Evolutionary conservation across 2,113 vertebrate species (phyloP), one percentile per base, ranked within the genome.

Genomic region (Ailuropoda melanoleuca): DNA sequence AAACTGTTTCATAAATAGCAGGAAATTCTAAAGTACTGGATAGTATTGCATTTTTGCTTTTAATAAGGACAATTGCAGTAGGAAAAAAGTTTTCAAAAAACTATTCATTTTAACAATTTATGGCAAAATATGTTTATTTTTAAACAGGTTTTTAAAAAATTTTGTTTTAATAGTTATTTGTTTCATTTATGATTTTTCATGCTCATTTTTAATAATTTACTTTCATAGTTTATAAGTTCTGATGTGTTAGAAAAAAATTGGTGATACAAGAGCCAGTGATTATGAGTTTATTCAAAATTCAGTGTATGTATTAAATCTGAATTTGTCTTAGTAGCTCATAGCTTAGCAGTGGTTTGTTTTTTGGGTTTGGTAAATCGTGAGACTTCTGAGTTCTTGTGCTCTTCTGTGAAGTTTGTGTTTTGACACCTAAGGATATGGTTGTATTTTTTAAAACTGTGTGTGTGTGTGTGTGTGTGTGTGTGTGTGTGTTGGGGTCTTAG

Each of bases 41-140:
- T 78, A 46, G 23, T 85, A 83, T 64, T 97, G 74, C 29, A 80
- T 93, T 97, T 97, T 97, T 97, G 39, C 80, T 96, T 97, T 93
- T 48, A 88, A 29, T 80, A 64, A 85, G 46, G 53, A 85, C 34
- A 80, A 19, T 31, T 64, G 14, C 21, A 50, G n/a, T 82, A 6
- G n/a, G 48, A 37, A 34, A 75, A 66, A 18, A 19, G n/a, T n/a
- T 46, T 96, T 85, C 31, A 18, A 68, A 72, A n/a, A 87, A 34
- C 6, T 80, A 10, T 60, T 84, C 10, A 72, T 90, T 75, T 93
- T 93, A 95, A 56, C 2, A 96, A 14, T 90, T 70, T 87, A 29
- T 92, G 60, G 53, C 31, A 95, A 55, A 81, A 34, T 48, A 43
- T 1, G 87, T 83, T 64, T 77, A 91, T 75, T 90, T 96, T 34